phyloP scores from a whole-genome alignment of 1,140 invertebrate species.

The Papilio xuthus region DNA sequence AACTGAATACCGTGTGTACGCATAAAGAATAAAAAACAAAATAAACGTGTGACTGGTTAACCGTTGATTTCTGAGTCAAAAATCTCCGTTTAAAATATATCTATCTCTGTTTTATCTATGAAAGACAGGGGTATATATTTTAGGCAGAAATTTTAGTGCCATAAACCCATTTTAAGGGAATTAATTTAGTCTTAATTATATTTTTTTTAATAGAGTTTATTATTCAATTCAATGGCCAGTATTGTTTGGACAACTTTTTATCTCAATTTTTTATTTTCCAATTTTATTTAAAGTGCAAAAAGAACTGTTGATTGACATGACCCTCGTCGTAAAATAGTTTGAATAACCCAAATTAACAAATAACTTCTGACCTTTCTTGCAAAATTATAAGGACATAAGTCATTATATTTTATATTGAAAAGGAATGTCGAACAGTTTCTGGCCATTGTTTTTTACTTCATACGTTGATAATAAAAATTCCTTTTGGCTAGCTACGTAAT shows the following conservation, averaged over 20 bases:
- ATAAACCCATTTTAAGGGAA: no score
- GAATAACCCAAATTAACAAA: neutral
- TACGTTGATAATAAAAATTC: neutral
- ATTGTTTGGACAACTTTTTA: no score
- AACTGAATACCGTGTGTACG: conserved; percentile 15
- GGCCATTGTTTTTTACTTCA: neutral
- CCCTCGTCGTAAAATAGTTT: no score
- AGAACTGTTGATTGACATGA: neutral
- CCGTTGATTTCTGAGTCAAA: no score
- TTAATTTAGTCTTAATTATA: no score
- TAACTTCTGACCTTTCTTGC: neutral
- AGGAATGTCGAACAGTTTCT: neutral
- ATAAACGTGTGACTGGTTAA: neutral
- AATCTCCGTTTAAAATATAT: no score
- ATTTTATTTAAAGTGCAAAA: neutral
- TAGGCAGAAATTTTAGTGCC: no score
- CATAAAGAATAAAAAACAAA: neutral
- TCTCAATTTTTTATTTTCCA: no score
- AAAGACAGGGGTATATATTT: no score
- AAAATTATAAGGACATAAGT: neutral
- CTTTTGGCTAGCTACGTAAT: neutral
- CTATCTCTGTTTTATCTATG: no score
- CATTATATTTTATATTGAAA: neutral
- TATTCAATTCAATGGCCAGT: no score
- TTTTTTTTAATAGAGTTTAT: no score